Evolutionary conservation across 2,113 vertebrate genomes (phyloP).

Genomic region (Bubo bubo): DNA sequence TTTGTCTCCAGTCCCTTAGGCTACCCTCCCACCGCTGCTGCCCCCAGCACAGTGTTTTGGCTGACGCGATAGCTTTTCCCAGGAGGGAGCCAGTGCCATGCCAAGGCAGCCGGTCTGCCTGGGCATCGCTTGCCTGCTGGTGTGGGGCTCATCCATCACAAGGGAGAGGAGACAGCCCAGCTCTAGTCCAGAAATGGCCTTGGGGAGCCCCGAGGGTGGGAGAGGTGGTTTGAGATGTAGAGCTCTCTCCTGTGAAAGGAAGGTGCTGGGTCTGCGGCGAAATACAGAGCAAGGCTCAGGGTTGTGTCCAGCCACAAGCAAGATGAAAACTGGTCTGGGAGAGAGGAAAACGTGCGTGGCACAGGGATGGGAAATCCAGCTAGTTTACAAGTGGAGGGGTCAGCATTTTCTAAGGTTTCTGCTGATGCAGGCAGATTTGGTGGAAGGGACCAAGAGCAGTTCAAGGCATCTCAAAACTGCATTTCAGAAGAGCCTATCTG

Average conservation of each 20-base stretch:
- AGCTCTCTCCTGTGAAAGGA: neutral
- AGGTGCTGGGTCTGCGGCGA: neutral
- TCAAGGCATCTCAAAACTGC: neutral
- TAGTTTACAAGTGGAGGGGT: neutral
- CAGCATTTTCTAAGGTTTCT: neutral
- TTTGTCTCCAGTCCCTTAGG: neutral
- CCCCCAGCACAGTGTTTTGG: accelerated
- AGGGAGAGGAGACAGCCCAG: neutral
- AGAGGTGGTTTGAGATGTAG: neutral
- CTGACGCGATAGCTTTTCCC: neutral
- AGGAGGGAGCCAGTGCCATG: neutral
- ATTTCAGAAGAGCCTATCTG: neutral
- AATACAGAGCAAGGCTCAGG: neutral
- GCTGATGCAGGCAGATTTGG: accelerated
- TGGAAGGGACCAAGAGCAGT: neutral
- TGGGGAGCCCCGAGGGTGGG: neutral
- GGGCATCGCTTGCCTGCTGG: neutral
- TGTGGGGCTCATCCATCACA: neutral
- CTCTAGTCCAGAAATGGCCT: neutral
- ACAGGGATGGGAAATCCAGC: neutral
- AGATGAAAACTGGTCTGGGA: neutral
- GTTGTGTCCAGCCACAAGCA: neutral
- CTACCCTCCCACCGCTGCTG: neutral
- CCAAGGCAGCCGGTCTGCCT: neutral
- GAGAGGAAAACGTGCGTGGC: accelerated